Evolutionary conservation across 2,797 vertebrate species (phyloP).

Genomic region (Sparus aurata): DNA sequence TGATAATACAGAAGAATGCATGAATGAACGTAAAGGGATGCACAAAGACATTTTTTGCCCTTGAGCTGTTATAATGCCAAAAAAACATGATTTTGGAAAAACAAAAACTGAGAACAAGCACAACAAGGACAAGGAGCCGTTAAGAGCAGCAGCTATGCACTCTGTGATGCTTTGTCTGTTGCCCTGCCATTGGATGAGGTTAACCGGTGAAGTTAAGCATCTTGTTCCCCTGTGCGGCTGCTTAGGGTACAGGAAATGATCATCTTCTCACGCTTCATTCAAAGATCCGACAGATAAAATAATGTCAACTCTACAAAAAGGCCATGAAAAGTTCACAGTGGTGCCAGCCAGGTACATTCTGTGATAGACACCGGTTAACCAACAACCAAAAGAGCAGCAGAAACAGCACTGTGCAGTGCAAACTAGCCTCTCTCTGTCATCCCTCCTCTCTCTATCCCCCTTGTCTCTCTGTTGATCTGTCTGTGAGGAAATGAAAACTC

Average conservation of each 20-base stretch:
- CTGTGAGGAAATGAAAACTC: slow-evolving; percentile 64
- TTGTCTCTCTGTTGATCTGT: slow-evolving; percentile 41
- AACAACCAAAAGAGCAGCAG: background rate
- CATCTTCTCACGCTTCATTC: background rate
- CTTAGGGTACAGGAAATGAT: background rate
- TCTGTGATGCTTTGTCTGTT: background rate
- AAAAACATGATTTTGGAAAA: background rate
- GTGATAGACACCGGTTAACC: background rate
- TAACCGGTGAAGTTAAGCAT: background rate
- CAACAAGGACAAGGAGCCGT: background rate
- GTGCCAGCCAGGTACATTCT: background rate
- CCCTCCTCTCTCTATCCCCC: slow-evolving; percentile 1
- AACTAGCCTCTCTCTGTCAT: slow-evolving; percentile 7
- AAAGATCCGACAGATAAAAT: background rate
- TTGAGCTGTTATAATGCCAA: background rate
- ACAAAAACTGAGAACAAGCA: background rate
- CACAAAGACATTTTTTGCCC: background rate
- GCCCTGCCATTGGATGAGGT: background rate
- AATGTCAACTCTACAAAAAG: background rate
- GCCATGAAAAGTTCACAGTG: background rate
- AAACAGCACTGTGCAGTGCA: background rate
- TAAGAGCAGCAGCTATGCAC: background rate
- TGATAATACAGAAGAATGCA: background rate
- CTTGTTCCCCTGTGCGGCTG: background rate
- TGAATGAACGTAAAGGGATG: background rate